Evolutionary conservation across 2,113 vertebrate genomes (phyloP), one percentile per base, ranked within the genome.

Genomic region (Greenwoodochromis staneri): DNA sequence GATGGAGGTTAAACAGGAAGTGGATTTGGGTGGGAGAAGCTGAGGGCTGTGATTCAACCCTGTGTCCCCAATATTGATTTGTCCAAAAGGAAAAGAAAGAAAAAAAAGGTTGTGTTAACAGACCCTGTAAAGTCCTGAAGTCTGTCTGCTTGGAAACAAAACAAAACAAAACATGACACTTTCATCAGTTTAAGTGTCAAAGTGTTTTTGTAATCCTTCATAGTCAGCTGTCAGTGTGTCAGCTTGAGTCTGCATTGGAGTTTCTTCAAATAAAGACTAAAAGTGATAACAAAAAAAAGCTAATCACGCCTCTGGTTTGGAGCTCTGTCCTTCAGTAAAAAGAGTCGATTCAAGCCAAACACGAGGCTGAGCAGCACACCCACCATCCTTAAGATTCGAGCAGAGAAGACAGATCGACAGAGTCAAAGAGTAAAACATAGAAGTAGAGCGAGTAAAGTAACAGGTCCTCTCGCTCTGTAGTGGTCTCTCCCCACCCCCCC

Each of bases 181-280:
- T 89, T 47, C 53, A 38, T 88, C 87, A 85, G 84, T 8, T 14
- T 80, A 82, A n/a, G 86, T 19, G 91, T 93, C 89, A 53, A 59
- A 85, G 42, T 17, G 88, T 54, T 53, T n/a, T 17, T 9, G 31
- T 85, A 21, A 49, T 91, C 82, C 86, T 86, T 91, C 89, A 85
- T 36, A 40, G 24, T 59, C 24, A 1, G 21, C 45, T 47, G 59
- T 84, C 53, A 42, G 86, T 9, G 90, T 81, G 59, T 40, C 51
- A 34, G 73, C 45, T 54, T 3, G 42, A 85, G 89, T 93, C 88
- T 63, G 78, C 49, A 27, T 5, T 54, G 73, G 82, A 86, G 93
- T 93, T 95, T 95, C 95, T 93, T 96, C 93, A 89, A 92, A 90
- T 42, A 29, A 90, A 88, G 31, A 40, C 86, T 29, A 84, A 85